phyloP scores from a whole-genome alignment of 2,113 vertebrate species.

The Crotalus helleri region DNA sequence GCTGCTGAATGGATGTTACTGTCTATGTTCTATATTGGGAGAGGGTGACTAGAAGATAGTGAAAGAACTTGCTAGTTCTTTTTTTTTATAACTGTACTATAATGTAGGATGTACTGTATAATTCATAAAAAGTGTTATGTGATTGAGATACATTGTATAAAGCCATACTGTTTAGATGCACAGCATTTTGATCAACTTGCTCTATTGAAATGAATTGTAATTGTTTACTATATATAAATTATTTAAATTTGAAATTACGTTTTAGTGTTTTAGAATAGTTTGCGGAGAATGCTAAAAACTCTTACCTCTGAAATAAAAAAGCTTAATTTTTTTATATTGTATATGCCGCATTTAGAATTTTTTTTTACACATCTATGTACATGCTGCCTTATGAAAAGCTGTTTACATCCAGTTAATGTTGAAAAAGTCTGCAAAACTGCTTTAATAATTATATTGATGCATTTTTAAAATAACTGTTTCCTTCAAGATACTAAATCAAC shows the following conservation, averaged over 20 bases:
- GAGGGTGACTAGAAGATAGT: not conserved
- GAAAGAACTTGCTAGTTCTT: conserved; percentile 20
- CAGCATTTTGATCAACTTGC: conserved; percentile 54
- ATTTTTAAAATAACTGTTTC: not conserved
- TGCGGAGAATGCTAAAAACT: conserved; percentile 40
- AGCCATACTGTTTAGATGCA: conserved; percentile 70
- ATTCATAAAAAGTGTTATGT: conserved; percentile 33
- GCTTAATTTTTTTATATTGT: not conserved
- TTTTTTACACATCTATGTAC: not conserved
- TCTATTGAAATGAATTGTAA: conserved; percentile 54
- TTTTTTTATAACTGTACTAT: conserved; percentile 48
- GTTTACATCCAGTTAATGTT: not conserved
- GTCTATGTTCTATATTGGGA: not conserved
- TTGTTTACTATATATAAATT: conserved; percentile 48
- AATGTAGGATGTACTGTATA: conserved; percentile 16
- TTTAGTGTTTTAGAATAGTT: conserved; percentile 44
- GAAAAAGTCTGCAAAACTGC: not conserved
- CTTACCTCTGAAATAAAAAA: conserved; percentile 11
- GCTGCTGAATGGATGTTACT: not conserved
- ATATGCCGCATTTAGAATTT: not conserved
- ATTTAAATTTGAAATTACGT: conserved; percentile 57
- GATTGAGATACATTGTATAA: conserved; percentile 34
- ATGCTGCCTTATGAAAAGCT: not conserved
- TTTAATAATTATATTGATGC: not conserved
- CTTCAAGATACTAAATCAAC: not conserved